Percentiles rank a stretch among this genome's conserved stretches.
Evolutionary conservation across 2,888 invertebrate species (phyloP).

Genomic region (Aricia artaxerxes): DNA sequence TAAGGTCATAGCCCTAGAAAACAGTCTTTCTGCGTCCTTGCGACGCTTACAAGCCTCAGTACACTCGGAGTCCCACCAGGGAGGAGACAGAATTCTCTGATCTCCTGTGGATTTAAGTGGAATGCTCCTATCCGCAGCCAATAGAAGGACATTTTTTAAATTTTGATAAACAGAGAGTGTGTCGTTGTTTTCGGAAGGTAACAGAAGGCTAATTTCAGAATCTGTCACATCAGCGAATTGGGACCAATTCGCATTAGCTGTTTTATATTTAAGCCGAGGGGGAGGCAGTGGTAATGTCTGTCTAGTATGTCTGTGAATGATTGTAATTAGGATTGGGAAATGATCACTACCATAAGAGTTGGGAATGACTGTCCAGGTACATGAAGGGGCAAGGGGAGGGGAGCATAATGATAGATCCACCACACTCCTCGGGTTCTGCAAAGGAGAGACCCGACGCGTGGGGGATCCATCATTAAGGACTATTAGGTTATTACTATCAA

Average conservation of each 20-base stretch:
- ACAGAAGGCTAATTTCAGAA: not conserved
- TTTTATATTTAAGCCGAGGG: not conserved
- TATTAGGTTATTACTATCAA: too few species aligned
- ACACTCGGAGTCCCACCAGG: slow-evolving; percentile 9
- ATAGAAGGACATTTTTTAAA: not conserved
- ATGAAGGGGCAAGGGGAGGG: not conserved
- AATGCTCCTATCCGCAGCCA: too few species aligned
- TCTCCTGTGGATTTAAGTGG: too few species aligned
- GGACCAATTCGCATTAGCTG: not conserved
- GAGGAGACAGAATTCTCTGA: not conserved
- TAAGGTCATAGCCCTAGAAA: not conserved
- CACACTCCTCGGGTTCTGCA: not conserved
- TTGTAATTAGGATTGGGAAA: slow-evolving; percentile 2
- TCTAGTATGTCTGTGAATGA: not conserved
- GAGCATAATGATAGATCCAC: not conserved
- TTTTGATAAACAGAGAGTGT: not conserved
- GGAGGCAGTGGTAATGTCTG: not conserved
- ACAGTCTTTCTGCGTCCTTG: not conserved
- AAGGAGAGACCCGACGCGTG: too few species aligned
- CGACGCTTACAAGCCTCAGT: not conserved
- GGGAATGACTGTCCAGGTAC: not conserved
- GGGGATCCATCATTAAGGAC: not conserved
- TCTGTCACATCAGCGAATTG: too few species aligned
- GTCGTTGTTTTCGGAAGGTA: not conserved
- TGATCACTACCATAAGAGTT: not conserved